Base-by-base conservation (phyloP, 2,888 invertebrate species). In the Amphipoea oculea region DNA sequence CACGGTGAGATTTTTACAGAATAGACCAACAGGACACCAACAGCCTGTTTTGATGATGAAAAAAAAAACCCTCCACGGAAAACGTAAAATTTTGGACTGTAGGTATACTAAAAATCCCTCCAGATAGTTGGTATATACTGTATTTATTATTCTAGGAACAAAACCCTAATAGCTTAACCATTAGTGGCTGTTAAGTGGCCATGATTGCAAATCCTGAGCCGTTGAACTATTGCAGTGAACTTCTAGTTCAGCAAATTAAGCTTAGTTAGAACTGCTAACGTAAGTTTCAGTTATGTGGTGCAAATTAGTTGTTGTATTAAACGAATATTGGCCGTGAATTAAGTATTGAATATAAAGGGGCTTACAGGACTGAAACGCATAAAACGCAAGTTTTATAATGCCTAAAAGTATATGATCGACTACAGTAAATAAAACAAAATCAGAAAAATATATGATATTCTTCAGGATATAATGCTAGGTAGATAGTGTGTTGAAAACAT, bases 121-220 rank as follows among this genome's bases (percentile, higher is more conserved):
- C 4, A 36, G 36, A 62, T 48, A 1, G 20, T 29, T 29, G 57
- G 11, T 20, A 40, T 66, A 20, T 42, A 9, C 20, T 63, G 12
- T 42, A 40, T 57, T 63, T 40, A 66, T 36, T 60, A 60, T 60
- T 42, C 68, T 60, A 60, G 4, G 23, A 73, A 73, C 60, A 69
- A 79, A 73, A 65, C 73, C 51, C 36, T 62, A 69, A 70, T 63
- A 71, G 29, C 45, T 85, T 63, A 75, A 60, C 57, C 20, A 75
- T 65, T 54, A 81, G 45, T 72, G 60, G 42, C 40, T 75, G 71
- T 75, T 75, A 85, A 83, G 81, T 84, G 73, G 70, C 20, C 70
- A 67, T 86, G 86, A 86, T 73, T 86, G 82, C 70, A 86, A 82
- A 73, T 68, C 70, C 73, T 71, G 70, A 81, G 69, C 66, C 54